phyloP scores from a whole-genome alignment of 2,113 vertebrate species.

The Pelecanus crispus region DNA sequence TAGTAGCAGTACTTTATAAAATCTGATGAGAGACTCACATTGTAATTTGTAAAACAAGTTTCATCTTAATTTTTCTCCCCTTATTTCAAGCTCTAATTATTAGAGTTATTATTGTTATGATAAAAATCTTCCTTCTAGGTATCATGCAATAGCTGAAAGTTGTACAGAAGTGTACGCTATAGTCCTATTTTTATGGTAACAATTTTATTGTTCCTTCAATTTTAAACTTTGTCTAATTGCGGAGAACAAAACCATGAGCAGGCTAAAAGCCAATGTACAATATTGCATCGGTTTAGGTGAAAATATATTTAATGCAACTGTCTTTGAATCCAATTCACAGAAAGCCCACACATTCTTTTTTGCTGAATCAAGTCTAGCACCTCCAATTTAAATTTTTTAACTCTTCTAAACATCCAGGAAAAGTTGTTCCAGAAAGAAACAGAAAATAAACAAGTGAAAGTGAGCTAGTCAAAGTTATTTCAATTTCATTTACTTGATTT shows the following conservation, averaged over 20 bases:
- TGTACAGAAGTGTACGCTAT: neutral
- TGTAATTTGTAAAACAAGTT: neutral
- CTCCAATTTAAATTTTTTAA: neutral
- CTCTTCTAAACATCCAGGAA: neutral
- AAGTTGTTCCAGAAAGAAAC: neutral
- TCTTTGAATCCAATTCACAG: neutral
- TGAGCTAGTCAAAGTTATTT: neutral
- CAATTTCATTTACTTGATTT: neutral
- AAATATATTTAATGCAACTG: neutral
- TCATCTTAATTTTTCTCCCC: neutral
- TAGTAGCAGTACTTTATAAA: neutral
- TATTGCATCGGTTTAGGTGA: neutral
- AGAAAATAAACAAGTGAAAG: neutral
- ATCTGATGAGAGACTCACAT: neutral
- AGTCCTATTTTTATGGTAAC: neutral
- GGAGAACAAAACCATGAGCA: neutral
- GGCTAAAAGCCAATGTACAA: neutral
- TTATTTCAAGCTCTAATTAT: neutral
- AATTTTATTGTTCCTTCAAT: neutral
- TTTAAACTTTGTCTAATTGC: neutral
- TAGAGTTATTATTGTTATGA: neutral
- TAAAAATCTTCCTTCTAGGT: neutral
- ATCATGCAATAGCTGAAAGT: neutral
- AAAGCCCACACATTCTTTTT: neutral
- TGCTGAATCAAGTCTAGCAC: neutral